Conservation (phyloP, 2,888 invertebrate species). For the Drosophila birchii region DNA sequence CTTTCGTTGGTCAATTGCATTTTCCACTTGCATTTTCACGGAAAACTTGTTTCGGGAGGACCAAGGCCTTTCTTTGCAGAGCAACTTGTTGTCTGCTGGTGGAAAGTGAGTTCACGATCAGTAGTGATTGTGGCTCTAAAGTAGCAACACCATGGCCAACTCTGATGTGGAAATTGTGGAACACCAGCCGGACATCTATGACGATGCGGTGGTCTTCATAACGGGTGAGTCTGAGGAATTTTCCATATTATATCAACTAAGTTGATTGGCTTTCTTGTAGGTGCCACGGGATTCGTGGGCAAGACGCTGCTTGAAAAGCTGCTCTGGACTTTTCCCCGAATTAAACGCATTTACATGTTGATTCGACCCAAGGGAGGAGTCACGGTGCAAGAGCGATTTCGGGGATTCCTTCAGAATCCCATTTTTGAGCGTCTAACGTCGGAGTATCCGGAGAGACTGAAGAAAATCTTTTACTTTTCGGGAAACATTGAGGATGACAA, state of each 20-base stretch:
- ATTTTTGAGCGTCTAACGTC: slow-evolving; percentile 89
- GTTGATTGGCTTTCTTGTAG: slow-evolving; percentile 86
- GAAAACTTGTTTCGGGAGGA: slow-evolving; percentile 73
- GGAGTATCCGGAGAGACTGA: slow-evolving; percentile 88
- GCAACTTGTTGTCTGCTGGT: slow-evolving; percentile 32
- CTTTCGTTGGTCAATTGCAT: slow-evolving; percentile 39
- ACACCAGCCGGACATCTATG: slow-evolving; percentile 65
- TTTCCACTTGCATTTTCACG: slow-evolving; percentile 39
- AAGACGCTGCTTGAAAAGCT: slow-evolving; percentile 97
- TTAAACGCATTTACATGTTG: slow-evolving; percentile 92
- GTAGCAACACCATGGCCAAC: slow-evolving; percentile 59
- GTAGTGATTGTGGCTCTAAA: slow-evolving; percentile 56
- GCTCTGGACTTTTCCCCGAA: slow-evolving; percentile 92
- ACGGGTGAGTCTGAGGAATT: slow-evolving; percentile 62
- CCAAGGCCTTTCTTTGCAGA: slow-evolving; percentile 61
- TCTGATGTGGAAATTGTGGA: slow-evolving; percentile 20
- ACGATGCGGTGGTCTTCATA: slow-evolving; percentile 80
- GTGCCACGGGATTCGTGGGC: slow-evolving; percentile 95
- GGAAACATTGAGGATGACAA: slow-evolving; percentile 88
- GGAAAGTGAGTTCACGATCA: slow-evolving; percentile 48
- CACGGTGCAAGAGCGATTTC: slow-evolving; percentile 89
- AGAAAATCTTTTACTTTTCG: slow-evolving; percentile 89
- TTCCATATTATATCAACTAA: background rate
- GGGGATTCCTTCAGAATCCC: slow-evolving; percentile 91
- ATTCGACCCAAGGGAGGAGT: slow-evolving; percentile 91